Evolutionary conservation across 2,888 invertebrate species (phyloP).

Genomic region (Platycheirus rosarum): DNA sequence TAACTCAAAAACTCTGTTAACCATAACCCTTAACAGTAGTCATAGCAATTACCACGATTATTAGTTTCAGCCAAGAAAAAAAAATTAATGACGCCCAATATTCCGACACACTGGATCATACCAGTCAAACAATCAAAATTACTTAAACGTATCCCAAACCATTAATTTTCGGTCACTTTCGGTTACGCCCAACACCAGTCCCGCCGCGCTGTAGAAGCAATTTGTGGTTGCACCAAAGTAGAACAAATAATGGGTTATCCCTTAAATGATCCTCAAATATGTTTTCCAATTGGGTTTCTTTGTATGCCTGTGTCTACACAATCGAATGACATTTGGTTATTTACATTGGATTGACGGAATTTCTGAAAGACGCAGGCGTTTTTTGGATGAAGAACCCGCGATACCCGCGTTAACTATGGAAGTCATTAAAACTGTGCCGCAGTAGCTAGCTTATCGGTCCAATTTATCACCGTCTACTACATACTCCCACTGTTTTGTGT

Average conservation of each 20-base stretch:
- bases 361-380: slow-evolving; percentile 39
- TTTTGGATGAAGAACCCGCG: not conserved
- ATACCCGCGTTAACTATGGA: slow-evolving; percentile 3
- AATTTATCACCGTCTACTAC: slow-evolving; percentile 62
- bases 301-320: not conserved
- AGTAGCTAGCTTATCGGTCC: slow-evolving; percentile 60
- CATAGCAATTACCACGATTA: slow-evolving; percentile 53
- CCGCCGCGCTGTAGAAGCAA: slow-evolving; percentile 13
- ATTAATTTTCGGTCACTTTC: slow-evolving; percentile 65
- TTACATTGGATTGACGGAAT: slow-evolving; percentile 37
- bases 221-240: slow-evolving; percentile 74
- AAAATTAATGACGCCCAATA: slow-evolving; percentile 62
- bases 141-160: slow-evolving; percentile 62
- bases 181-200: slow-evolving; percentile 34
- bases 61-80: slow-evolving; percentile 38
- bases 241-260: slow-evolving; percentile 72
- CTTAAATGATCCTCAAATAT: slow-evolving; percentile 21
- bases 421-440: slow-evolving; percentile 61
- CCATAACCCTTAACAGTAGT: slow-evolving; percentile 55
- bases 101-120: slow-evolving; percentile 5
- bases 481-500: slow-evolving; percentile 53
- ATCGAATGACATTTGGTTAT: slow-evolving; percentile 62
- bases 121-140: slow-evolving; percentile 53
- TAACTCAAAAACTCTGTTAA: slow-evolving; percentile 33
- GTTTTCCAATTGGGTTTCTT: not conserved